Evolutionary conservation across 1,140 invertebrate species (phyloP).

Genomic region (Physella acuta): DNA sequence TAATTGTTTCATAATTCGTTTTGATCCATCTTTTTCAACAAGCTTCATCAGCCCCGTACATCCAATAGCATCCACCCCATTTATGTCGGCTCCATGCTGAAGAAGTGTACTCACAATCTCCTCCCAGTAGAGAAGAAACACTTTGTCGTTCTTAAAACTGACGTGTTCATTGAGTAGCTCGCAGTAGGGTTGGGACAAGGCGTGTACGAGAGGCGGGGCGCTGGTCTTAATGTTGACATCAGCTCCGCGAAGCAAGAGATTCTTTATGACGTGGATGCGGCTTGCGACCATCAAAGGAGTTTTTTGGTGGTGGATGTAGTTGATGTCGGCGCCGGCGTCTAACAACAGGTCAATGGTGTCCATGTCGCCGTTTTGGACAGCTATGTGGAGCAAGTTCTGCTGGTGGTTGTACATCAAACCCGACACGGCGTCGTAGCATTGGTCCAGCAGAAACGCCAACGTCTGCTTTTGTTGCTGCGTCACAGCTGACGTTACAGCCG

Average conservation of each 20-base stretch:
- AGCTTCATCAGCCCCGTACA: not conserved
- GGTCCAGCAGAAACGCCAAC: no score
- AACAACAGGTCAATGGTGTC: not conserved
- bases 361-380: not conserved
- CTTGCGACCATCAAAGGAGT: not conserved
- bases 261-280: not conserved
- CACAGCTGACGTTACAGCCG: no score
- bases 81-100: not conserved
- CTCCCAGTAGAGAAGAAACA: no score
- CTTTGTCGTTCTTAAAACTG: no score
- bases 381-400: not conserved
- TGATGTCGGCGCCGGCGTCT: not conserved
- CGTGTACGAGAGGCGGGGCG: not conserved
- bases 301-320: not conserved
- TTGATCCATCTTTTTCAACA: not conserved
- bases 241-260: not conserved
- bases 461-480: no score
- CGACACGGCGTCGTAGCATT: no score
- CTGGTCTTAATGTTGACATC: not conserved
- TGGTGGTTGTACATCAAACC: no score
- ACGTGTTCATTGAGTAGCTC: not conserved
- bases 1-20: not conserved
- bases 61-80: not conserved
- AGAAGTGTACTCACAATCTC: no score
- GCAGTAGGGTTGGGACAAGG: not conserved